Base-by-base conservation (phyloP, 2,113 vertebrate species). In the Ornithorhynchus anatinus region DNA sequence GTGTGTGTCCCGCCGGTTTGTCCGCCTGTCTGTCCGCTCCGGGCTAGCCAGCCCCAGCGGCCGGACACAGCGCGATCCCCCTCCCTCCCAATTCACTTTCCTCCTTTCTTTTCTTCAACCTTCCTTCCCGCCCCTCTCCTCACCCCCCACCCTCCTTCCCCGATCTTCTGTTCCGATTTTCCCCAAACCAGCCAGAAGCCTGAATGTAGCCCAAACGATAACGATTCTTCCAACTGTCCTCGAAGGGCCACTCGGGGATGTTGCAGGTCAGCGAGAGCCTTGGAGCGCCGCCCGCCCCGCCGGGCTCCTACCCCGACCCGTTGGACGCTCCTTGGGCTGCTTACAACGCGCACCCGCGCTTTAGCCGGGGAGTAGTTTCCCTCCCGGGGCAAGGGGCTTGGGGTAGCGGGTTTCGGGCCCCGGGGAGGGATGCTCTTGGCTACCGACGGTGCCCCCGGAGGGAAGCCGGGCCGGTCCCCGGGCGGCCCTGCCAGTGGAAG, bases 141-240 rank as follows among this genome's bases (percentile, higher is more conserved):
- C 47, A 17, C 15, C 7, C 47, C 25, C 29, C 15, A 17, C 27
- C 50, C 50, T 29, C 38, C n/a, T 39, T 71, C 73, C 31, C 38
- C 72, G 69, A 69, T 43, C 8, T 29, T 61, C 72, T 67, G 69
- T 85, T 80, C 35, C 19, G 67, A 48, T 84, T 63, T 67, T 71
- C 56, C 83, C 67, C 69, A 67, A 80, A 58, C 56, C 69, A 42
- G 5, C 50, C 69, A 15, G n/a, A n/a, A n/a, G n/a, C n/a, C n/a
- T n/a, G n/a, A n/a, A n/a, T n/a, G 60, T 59, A 69, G 37, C 57
- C 38, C 48, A 42, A 65, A 42, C 27, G 15, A 29, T 50, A 58
- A 50, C 47, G 31, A 61, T 68, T 69, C 20, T 69, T 50, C 52
- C 63, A 50, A 43, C 43, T 67, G 47, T 29, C 65, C 29, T 13